A percentile compares a stretch with the other conserved stretches of the same genome.
These are phyloP conservation scores for Sphinx pinastri DNA, from an alignment of 2,888 invertebrate genomes.

Conservation along the genomic window DNA sequence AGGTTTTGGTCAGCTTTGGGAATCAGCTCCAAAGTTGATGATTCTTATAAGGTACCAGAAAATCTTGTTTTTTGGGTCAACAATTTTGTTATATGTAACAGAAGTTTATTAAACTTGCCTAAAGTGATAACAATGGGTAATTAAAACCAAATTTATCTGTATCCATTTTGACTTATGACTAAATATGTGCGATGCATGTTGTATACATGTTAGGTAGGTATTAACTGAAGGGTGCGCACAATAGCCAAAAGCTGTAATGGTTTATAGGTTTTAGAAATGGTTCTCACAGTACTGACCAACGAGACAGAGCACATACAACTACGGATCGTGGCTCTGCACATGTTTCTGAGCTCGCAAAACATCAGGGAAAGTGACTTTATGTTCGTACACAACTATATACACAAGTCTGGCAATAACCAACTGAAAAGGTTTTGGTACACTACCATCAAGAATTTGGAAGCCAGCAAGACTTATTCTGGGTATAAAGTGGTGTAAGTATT, in stretches of 20 bases:
- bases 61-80: no score
- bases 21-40: slow-evolving; percentile 44
- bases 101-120: no score
- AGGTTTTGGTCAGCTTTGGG: slow-evolving; percentile 88
- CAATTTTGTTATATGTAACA: no score
- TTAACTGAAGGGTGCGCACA: background rate
- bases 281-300: slow-evolving; percentile 87
- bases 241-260: background rate
- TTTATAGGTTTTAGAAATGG: slow-evolving; percentile 75
- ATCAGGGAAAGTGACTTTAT: slow-evolving; percentile 87
- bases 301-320: slow-evolving; percentile 87
- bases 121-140: no score
- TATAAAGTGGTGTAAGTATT: slow-evolving; percentile 86
- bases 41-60: slow-evolving; percentile 42
- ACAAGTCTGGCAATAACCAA: slow-evolving; percentile 84
- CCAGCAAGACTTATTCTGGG: slow-evolving; percentile 86
- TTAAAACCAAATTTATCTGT: no score
- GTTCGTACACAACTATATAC: slow-evolving; percentile 88
- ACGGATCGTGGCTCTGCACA: slow-evolving; percentile 86
- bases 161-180: no score
- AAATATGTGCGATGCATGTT: no score
- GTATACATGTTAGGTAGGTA: no score
- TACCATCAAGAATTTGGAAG: slow-evolving; percentile 87
- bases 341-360: slow-evolving; percentile 84
- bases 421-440: slow-evolving; percentile 89